These are phyloP conservation scores for Platycercus adscitus DNA, from an alignment of 2,113 vertebrate species.

Conservation along the genomic window DNA sequence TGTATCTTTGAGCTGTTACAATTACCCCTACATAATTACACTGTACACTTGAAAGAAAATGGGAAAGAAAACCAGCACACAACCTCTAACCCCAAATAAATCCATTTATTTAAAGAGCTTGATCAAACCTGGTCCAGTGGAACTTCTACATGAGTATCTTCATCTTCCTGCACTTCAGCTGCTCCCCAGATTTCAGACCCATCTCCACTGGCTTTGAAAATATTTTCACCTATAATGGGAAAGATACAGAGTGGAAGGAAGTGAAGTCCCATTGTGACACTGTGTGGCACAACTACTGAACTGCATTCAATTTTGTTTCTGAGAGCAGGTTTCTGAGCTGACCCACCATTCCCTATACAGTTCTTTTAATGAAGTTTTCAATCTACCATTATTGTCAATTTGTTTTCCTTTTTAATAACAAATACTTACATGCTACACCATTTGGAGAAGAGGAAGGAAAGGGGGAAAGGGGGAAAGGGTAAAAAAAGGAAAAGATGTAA, in stretches of 20 bases:
- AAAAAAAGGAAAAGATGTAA: neutral
- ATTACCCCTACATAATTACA: neutral
- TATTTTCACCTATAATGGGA: conserved; percentile 75
- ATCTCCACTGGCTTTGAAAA: conserved; percentile 77
- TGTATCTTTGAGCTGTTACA: neutral
- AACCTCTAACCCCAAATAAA: neutral
- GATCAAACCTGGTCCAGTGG: conserved; percentile 79
- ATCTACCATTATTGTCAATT: neutral
- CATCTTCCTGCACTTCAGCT: conserved; percentile 78
- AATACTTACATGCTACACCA: neutral
- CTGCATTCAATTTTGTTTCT: conserved; percentile 18
- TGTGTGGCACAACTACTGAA: conserved; percentile 74
- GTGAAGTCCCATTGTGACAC: conserved; percentile 80
- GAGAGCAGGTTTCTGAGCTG: neutral
- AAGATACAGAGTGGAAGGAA: conserved; percentile 5
- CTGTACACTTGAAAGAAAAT: neutral
- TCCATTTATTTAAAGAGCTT: neutral
- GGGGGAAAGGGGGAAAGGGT: neutral
- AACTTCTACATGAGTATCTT: conserved; percentile 76
- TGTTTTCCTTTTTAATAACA: neutral
- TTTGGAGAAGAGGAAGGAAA: neutral
- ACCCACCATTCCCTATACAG: neutral
- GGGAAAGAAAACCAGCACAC: neutral
- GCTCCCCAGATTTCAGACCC: conserved; percentile 73
- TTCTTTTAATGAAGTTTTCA: neutral